These are phyloP conservation scores for Pteronura brasiliensis DNA, from an alignment of 2,113 vertebrate species.

Conservation along the genomic window DNA sequence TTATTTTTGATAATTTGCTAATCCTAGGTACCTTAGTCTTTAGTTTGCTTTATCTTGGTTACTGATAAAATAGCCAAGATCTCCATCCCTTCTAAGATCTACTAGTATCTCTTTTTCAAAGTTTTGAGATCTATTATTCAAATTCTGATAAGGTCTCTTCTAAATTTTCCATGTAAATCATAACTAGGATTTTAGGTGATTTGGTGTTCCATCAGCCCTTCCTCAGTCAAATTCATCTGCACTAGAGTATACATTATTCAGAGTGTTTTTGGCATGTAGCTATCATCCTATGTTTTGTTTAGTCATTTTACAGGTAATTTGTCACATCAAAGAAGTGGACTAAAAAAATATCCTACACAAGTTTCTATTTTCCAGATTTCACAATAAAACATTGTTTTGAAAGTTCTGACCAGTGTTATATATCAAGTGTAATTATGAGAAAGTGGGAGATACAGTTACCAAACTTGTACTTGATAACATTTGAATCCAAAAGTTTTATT, in stretches of 20 bases:
- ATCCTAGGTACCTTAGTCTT: neutral
- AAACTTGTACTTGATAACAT: neutral
- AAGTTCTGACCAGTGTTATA: neutral
- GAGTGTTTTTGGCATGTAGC: neutral
- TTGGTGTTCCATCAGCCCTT: neutral
- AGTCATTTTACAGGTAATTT: neutral
- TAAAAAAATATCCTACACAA: neutral
- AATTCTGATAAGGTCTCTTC: neutral
- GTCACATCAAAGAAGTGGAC: neutral
- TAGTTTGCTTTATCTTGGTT: neutral
- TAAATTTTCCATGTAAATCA: neutral
- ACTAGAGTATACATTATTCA: neutral
- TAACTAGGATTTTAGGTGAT: neutral
- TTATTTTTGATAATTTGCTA: neutral
- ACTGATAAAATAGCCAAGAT: neutral
- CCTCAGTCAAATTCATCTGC: neutral
- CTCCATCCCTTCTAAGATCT: neutral
- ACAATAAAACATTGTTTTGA: neutral
- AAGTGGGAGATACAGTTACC: neutral
- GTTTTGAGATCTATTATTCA: neutral
- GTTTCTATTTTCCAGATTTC: neutral
- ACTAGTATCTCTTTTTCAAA: neutral
- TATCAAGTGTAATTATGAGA: neutral
- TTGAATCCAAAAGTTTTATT: neutral
- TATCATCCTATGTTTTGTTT: neutral